Percentiles rank a stretch among this genome's conserved stretches.
Conservation (phyloP, 64 coral and sea anemone genomes). For the Platygyra sinensis region DNA sequence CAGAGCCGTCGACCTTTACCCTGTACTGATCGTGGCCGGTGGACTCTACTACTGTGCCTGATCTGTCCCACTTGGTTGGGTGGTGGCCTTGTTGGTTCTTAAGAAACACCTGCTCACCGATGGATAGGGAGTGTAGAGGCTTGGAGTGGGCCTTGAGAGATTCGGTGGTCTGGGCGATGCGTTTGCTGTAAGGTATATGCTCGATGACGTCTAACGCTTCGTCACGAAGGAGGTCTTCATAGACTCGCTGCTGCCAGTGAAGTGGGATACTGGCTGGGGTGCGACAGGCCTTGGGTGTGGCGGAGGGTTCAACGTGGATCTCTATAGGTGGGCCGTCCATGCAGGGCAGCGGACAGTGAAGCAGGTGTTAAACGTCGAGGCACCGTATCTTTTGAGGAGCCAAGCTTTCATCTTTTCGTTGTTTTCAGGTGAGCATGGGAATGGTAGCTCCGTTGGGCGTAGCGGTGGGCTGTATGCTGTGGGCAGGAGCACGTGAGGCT, state of each 20-base stretch:
- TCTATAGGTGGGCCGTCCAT: not conserved
- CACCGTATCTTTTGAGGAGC: not conserved
- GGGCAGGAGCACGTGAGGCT: not conserved
- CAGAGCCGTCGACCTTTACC: constrained; percentile 47
- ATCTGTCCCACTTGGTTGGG: no score
- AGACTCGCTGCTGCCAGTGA: constrained; percentile 37
- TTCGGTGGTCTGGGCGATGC: no score
- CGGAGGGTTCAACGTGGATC: not conserved
- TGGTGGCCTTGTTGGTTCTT: no score
- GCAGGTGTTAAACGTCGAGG: not conserved
- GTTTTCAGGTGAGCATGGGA: constrained; percentile 21
- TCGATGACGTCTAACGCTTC: constrained; percentile 42
- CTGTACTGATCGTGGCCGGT: constrained; percentile 24
- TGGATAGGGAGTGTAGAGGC: no score
- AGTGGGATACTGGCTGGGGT: not conserved
- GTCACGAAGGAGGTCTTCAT: no score
- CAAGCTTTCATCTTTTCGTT: constrained; percentile 4
- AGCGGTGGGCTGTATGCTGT: not conserved
- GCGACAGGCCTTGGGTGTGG: not conserved
- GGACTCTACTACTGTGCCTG: constrained; percentile 8
- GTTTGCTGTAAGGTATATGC: constrained; percentile 42
- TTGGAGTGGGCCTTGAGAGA: no score
- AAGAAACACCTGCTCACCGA: no score
- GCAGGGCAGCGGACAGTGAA: not conserved
- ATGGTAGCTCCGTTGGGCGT: constrained; percentile 9